phyloP scores from a whole-genome alignment of 37 sponge, comb jelly and placozoan genomes.

The Cliona cf. orientalis region DNA sequence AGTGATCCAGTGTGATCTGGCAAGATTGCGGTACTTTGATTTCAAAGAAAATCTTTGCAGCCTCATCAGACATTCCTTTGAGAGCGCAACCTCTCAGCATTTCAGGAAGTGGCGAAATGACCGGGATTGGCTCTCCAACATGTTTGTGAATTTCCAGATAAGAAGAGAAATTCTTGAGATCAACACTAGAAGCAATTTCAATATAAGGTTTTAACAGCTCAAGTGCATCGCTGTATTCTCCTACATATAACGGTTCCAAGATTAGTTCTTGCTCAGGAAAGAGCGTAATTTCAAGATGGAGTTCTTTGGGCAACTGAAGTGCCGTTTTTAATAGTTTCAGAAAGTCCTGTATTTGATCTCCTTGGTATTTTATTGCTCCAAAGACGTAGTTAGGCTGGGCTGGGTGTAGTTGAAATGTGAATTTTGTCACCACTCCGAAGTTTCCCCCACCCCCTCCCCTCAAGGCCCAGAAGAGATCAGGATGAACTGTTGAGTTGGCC shows the following conservation, averaged over 20 bases:
- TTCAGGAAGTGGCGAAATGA: too few species aligned
- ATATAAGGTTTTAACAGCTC: background rate
- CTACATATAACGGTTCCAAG: background rate
- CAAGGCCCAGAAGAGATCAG: constrained; percentile 63
- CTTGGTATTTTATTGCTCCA: background rate
- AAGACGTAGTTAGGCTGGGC: background rate
- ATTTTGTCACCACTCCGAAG: constrained; percentile 35
- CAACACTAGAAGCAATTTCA: background rate
- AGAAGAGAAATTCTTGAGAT: background rate
- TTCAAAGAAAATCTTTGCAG: constrained; percentile 3
- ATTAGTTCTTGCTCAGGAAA: background rate
- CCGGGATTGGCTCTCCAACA: background rate
- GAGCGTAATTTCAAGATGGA: constrained; percentile 24
- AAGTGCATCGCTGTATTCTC: background rate
- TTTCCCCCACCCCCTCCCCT: constrained; percentile 66
- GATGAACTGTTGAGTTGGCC: constrained; percentile 25
- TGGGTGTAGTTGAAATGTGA: background rate
- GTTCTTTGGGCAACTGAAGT: constrained; percentile 12
- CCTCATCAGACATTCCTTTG: background rate
- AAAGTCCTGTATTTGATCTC: background rate
- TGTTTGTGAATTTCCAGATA: background rate
- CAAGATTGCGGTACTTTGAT: constrained; percentile 1
- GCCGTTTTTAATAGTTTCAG: background rate
- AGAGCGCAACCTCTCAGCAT: background rate
- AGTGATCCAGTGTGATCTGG: constrained; percentile 7